Percentiles rank a stretch among this genome's conserved stretches.
These are phyloP conservation scores for Caretta caretta DNA, from an alignment of 2,113 vertebrate species.

Conservation along the genomic window DNA sequence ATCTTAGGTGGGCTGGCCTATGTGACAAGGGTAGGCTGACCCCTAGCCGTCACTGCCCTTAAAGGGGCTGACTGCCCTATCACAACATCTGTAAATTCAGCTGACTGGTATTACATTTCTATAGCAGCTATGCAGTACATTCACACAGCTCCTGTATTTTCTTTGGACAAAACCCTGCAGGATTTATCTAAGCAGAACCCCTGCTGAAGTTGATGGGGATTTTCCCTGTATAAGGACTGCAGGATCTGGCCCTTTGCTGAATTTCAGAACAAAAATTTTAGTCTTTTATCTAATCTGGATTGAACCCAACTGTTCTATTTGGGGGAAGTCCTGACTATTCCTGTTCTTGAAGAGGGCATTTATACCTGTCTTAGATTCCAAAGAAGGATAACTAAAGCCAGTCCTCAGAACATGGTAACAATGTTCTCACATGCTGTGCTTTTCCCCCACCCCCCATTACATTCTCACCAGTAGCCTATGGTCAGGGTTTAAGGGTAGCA, in stretches of 20 bases:
- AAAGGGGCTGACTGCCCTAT: background rate
- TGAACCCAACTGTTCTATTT: background rate
- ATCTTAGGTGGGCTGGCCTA: background rate
- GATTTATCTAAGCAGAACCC: constrained; percentile 15
- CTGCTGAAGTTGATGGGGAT: background rate
- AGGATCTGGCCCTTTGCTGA: background rate
- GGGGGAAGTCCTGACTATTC: background rate
- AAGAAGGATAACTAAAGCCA: background rate
- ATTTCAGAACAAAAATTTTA: constrained; percentile 40
- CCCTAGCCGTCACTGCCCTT: background rate
- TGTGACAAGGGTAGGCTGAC: background rate
- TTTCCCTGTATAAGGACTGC: background rate
- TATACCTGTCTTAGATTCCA: background rate
- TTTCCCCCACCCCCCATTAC: background rate
- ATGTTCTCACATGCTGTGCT: background rate
- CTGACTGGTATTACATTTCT: background rate
- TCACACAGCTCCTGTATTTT: background rate
- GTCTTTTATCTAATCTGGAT: background rate
- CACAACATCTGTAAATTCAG: background rate
- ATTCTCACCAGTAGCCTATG: background rate
- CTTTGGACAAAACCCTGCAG: background rate
- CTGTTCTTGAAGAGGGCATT: background rate
- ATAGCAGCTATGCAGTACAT: fast-evolving
- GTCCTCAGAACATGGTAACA: fast-evolving
- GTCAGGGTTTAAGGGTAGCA: background rate